phyloP scores from a whole-genome alignment of 2,888 invertebrate genomes.

The Dasypogon diadema region DNA sequence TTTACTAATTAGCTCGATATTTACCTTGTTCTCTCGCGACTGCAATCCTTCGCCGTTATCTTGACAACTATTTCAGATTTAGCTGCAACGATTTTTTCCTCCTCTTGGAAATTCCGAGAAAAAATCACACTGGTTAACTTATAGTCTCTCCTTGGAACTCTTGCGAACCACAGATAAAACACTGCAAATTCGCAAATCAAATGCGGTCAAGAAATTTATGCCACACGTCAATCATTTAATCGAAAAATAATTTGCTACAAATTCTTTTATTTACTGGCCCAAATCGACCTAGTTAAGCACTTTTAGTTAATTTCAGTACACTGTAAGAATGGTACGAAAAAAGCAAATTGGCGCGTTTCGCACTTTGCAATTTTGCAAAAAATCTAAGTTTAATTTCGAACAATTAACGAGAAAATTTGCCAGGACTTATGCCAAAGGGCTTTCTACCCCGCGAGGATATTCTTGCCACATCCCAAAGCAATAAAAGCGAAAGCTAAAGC shows the following conservation, averaged over 20 bases:
- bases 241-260: conserved; percentile 4
- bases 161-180: neutral
- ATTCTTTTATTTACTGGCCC: neutral
- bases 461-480: neutral
- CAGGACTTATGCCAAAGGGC: no score
- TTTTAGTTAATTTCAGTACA: neutral
- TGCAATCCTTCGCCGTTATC: neutral
- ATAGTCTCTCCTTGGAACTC: neutral
- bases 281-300: conserved; percentile 9
- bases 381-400: neutral
- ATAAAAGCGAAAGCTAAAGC: conserved; percentile 11
- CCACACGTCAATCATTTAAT: conserved; percentile 43
- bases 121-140: neutral
- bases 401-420: neutral
- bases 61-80: neutral
- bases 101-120: neutral
- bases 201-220: conserved; percentile 31
- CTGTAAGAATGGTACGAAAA: neutral
- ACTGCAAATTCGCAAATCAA: conserved; percentile 4
- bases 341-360: neutral
- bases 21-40: conserved; percentile 13
- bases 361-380: neutral
- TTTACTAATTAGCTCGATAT: neutral
- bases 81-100: neutral
- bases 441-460: no score